Conservation (phyloP, 2,888 invertebrate genomes). For the Meliscaeva auricollis region DNA sequence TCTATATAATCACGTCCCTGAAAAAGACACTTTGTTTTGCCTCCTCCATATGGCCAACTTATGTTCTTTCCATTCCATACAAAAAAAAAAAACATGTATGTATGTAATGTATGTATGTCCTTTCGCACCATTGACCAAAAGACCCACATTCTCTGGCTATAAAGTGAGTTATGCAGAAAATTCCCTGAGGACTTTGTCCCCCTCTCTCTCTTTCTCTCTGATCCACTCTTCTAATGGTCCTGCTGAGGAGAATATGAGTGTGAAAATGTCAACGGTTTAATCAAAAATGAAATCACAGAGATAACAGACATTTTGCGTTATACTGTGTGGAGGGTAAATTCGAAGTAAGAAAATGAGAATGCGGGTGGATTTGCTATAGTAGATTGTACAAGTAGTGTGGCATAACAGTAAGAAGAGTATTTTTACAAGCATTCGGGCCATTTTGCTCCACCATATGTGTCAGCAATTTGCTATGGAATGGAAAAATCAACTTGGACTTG, state of each 20-base stretch:
- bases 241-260: constrained; percentile 1
- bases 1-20: constrained; percentile 6
- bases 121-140: constrained; percentile 52
- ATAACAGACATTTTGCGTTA: constrained; percentile 36
- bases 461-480: not conserved
- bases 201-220: too few relatives aligned
- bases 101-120: not conserved
- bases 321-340: constrained; percentile 23
- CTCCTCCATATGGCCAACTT: constrained; percentile 8
- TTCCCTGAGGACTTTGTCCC: constrained; percentile 22
- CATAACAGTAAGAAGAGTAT: not conserved
- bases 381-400: not conserved
- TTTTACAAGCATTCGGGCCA: not conserved
- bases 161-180: constrained; percentile 11
- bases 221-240: not conserved
- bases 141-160: constrained; percentile 35
- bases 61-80: constrained; percentile 7
- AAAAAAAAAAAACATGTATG: not conserved
- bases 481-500: not conserved
- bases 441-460: not conserved
- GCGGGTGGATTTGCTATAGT: not conserved
- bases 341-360: constrained; percentile 24
- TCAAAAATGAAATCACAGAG: constrained; percentile 63
- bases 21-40: not conserved
- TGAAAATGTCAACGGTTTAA: constrained; percentile 44